Percentiles rank a stretch among this genome's conserved stretches.
These are phyloP conservation scores for Penelope pileata DNA, from an alignment of 2,113 vertebrate genomes.

Conservation along the genomic window DNA sequence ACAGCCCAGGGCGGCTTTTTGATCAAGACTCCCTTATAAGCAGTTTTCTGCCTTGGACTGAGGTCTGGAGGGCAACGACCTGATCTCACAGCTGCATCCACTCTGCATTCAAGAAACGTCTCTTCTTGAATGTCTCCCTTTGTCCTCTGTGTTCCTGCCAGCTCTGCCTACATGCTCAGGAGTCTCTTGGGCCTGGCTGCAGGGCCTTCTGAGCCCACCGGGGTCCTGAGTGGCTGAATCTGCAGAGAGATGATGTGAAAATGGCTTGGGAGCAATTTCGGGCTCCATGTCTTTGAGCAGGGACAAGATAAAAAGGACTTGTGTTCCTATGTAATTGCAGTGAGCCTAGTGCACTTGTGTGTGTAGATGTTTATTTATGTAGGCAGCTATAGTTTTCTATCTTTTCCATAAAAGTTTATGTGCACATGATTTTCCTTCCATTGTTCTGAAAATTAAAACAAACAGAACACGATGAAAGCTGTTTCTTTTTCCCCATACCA, in stretches of 20 bases:
- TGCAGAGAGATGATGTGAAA: neutral
- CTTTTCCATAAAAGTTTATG: neutral
- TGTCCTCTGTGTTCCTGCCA: rapidly evolving
- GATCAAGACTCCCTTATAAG: neutral
- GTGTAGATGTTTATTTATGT: neutral
- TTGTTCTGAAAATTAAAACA: neutral
- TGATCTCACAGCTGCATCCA: neutral
- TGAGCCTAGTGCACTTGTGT: neutral
- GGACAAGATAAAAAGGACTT: neutral
- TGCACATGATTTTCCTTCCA: neutral
- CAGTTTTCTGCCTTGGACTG: neutral
- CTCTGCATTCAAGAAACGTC: neutral
- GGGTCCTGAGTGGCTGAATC: neutral
- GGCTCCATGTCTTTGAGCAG: neutral
- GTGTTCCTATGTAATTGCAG: neutral
- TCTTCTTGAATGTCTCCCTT: neutral
- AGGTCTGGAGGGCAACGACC: neutral
- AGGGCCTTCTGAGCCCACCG: rapidly evolving
- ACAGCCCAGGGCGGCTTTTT: neutral
- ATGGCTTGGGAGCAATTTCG: neutral
- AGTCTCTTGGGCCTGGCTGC: neutral
- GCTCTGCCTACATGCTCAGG: neutral
- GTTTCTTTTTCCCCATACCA: neutral
- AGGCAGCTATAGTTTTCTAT: neutral
- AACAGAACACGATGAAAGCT: neutral